Percentiles rank a stretch among this genome's conserved stretches.
phyloP scores from a whole-genome alignment of 2,113 vertebrate species.

The Epinephelus lanceolatus region DNA sequence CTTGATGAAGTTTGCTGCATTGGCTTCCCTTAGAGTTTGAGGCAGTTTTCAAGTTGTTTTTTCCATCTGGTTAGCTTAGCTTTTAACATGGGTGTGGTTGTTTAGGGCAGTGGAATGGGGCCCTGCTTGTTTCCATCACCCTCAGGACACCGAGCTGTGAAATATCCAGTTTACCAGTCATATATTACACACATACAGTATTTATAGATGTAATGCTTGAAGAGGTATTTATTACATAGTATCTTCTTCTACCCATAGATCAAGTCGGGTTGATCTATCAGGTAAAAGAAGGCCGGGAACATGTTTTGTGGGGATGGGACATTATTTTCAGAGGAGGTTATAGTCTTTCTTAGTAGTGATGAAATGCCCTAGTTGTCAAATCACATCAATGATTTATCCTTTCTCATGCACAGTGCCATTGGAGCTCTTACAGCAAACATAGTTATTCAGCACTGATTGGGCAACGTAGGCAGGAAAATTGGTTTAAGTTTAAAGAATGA shows the following conservation, averaged over 20 bases:
- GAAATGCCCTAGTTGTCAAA: background rate
- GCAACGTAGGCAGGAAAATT: background rate
- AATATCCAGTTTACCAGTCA: background rate
- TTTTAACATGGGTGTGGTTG: conserved; percentile 9
- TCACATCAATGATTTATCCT: conserved; percentile 8
- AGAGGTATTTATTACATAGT: background rate
- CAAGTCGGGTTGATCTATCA: background rate
- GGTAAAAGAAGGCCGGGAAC: background rate
- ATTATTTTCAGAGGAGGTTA: background rate
- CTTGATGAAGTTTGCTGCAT: background rate
- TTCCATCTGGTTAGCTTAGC: background rate
- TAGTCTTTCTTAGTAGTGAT: background rate
- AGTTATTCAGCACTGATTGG: background rate
- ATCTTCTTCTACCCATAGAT: background rate
- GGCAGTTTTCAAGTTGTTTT: background rate
- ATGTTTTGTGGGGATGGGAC: background rate
- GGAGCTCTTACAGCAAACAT: background rate
- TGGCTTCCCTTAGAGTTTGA: background rate
- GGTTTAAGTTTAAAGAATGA: background rate
- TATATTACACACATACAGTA: background rate
- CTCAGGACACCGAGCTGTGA: background rate
- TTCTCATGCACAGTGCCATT: background rate
- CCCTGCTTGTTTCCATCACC: conserved; percentile 3
- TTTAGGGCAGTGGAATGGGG: background rate
- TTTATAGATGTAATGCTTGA: background rate